Percentiles rank a stretch among this genome's conserved stretches.
phyloP scores from a whole-genome alignment of 1,140 invertebrate species.

The Caerostris extrusa region DNA sequence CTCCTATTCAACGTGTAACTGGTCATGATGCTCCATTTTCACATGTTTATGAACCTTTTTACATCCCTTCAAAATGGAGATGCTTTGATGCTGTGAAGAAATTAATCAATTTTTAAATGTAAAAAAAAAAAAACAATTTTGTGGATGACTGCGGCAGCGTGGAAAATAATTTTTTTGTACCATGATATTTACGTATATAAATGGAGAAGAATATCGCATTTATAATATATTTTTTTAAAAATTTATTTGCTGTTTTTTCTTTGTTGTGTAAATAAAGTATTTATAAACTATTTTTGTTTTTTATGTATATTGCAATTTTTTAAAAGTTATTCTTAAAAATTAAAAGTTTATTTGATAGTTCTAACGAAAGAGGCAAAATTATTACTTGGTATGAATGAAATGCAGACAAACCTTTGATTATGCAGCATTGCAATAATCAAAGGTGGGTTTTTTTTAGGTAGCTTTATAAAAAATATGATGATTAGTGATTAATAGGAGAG shows the following conservation, averaged over 20 bases:
- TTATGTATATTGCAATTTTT: neutral
- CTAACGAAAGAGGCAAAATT: too few species aligned
- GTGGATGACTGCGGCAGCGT: neutral
- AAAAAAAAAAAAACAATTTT: neutral
- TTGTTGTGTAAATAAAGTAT: slow-evolving; percentile 30
- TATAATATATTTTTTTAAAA: slow-evolving; percentile 15
- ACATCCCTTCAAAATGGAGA: slow-evolving; percentile 96
- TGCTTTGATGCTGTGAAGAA: slow-evolving; percentile 92
- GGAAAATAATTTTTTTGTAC: neutral
- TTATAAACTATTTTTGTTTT: neutral
- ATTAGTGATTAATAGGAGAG: too few species aligned
- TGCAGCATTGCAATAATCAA: too few species aligned
- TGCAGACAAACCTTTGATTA: too few species aligned
- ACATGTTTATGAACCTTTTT: slow-evolving; percentile 97
- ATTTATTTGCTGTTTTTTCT: neutral
- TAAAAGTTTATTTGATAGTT: too few species aligned
- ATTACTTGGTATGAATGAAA: too few species aligned
- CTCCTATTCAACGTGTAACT: slow-evolving; percentile 93
- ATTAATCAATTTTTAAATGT: slow-evolving; percentile 87
- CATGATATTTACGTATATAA: neutral
- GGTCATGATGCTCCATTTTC: slow-evolving; percentile 99
- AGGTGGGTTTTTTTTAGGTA: too few species aligned
- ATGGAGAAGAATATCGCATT: neutral
- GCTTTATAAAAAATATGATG: too few species aligned
- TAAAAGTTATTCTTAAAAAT: neutral